Evolutionary conservation across 1,140 invertebrate species (phyloP), one percentile per base, ranked within the genome.

Genomic region (Saccostrea echinata): DNA sequence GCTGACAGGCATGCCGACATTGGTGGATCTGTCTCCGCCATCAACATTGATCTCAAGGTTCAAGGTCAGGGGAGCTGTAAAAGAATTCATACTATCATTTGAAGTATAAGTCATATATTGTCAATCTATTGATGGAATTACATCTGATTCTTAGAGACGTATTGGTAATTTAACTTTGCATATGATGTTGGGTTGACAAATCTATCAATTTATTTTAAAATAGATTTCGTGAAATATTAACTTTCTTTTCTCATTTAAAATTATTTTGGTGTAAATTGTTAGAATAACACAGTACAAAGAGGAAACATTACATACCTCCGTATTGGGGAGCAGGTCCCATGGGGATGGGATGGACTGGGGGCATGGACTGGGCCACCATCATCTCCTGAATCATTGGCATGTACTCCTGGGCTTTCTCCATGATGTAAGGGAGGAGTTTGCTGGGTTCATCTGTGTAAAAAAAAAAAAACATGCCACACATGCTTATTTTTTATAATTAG

Each of bases 11-110:
- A 76, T 76, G 16, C 64, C 64, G 64, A 86, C 43, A 24, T 43
- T 86, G 64, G 84, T 86, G 33, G 84, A 64, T 11, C 52, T 43
- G 52, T 86, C 84, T n/a, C 84, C 84, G 24, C 68, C 84, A 51
- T 86, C 84, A 35, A 86, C 68, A 64, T 86, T 86, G 68, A 86
- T 86, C 52, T 86, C 84, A 86, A 86, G 84, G 84, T 86, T 86
- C 84, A 86, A 76, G 84, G 61, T 86, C 61, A 86, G 21, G 21
- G 84, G 84, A 30, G 68, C 84, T 86, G 24, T 24, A 68, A 68
- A 33, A 30, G 27, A 76, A 76, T 76, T 12, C 16, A 61, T 1
- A 16, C n/a, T n/a, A 43, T 43, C 43, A 43, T 43, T 9, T 43
- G 6, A 43, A 43, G 9, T 43, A 4, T 43, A 43, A 43, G 43